Base-by-base conservation (phyloP, 2,888 invertebrate genomes). In the Orchesella flavescens region DNA sequence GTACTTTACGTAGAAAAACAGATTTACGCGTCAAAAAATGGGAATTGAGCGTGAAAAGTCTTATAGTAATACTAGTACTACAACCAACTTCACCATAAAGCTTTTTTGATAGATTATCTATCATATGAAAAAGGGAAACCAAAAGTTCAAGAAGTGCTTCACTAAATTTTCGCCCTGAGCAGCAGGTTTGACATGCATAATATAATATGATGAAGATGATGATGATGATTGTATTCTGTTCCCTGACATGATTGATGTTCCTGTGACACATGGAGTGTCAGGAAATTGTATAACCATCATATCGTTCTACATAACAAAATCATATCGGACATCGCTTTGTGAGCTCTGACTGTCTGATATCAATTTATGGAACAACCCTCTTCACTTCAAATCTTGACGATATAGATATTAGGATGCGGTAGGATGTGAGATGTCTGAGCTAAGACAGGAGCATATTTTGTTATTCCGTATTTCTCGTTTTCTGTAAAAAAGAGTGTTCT, bases 181-280 rank as follows among this genome's bases (percentile, higher is more conserved):
- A 68, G 68, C 68, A 68, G 68, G 68, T 68, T 49, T 21, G 7
- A 68, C 4, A 21, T 23, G 66, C n/a, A 66, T 66, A 68, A 49
- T 68, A 53, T 17, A 21, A 49, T 66, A 21, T 66, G 17, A 15
- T 24, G 49, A 49, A 12, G 43, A 43, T 43, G 43, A 66, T 68
- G 4, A n/a, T 68, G 7, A 46, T 46, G 5, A 10, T 12, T 1
- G 49, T 46, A 46, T 68, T 49, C 68, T 46, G 46, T 21, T 49
- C 49, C n/a, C 53, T 63, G 76, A 83, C 75, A 77, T 85, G 85
- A 85, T 85, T 84, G 84, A 84, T 86, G 82, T 34, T 43, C 34
- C 46, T 73, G 83, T 81, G 83, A 85, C 85, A 85, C 85, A 77
- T 73, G 74, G 71, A 61, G 63, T 74, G 74, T 63, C 74, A 74